Evolutionary conservation across 1,140 invertebrate genomes (phyloP), one percentile per base, ranked within the genome.

Genomic region (Atta colombica): DNA sequence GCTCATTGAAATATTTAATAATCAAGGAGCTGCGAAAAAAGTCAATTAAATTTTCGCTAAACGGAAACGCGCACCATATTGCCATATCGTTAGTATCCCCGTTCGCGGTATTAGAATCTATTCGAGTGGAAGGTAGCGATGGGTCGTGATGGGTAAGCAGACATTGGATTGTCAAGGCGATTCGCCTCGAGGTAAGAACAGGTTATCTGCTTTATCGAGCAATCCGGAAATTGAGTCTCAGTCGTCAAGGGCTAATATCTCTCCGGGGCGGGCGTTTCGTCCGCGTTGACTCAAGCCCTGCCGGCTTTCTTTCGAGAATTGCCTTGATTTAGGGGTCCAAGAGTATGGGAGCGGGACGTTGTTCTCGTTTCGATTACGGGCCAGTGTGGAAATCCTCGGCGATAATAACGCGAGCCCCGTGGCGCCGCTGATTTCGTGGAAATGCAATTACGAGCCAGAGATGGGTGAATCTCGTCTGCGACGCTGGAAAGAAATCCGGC

Each of bases 371-470:
- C 85, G 88, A 90, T 90, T 90, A 89, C 88, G 60, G 74, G 66
- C 39, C 61, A 53, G 71, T 65, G 85, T 58, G 60, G 78, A 87
- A 90, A 87, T 90, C 88, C 78, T 28, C 78, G 74, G 78, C 61
- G 89, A 89, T 90, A 88, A 87, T 88, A 90, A 90, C 85, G 69
- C 60, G 78, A 74, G 55, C 77, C 77, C 53, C 68, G 75, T 65
- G 87, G 65, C 60, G 49, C 78, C 77, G 69, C 74, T 85, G 86
- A 90, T 90, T 90, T 84, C 86, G 86, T 88, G 88, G 86, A 90
- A 90, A 90, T 88, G 89, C 80, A 90, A 90, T 90, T 90, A 90
- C 69, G 87, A 65, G 69, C 7, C 58, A 31, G 69, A 21, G 81
- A 77, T 65, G 81, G 63, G 55, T n/a, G 69, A 87, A 91, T 61